phyloP scores from a whole-genome alignment of 2,797 vertebrate species.

The Catharus ustulatus region DNA sequence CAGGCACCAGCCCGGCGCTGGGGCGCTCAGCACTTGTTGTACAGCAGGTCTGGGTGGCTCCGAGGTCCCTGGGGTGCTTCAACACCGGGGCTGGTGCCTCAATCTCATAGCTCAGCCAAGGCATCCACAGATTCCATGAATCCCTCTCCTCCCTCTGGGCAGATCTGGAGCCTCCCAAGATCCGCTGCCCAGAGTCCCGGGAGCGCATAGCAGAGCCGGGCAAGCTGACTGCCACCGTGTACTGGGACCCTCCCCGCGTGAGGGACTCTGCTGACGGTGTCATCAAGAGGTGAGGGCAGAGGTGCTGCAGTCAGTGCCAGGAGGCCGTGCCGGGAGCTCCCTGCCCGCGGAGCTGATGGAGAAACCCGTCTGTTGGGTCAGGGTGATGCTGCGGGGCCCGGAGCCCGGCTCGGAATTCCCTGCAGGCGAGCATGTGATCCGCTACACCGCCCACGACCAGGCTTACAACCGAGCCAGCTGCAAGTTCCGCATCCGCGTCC shows the following conservation, averaged over 20 bases:
- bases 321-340: too few species aligned
- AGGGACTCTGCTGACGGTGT: conserved; percentile 88
- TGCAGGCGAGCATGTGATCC: conserved; percentile 87
- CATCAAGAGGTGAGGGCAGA: conserved; percentile 81
- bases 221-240: conserved; percentile 86
- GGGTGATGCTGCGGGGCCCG: conserved; percentile 85
- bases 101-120: background rate
- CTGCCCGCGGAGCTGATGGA: background rate
- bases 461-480: conserved; percentile 93
- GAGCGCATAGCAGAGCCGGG: conserved; percentile 90
- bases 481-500: conserved; percentile 92
- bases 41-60: background rate
- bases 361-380: conserved; percentile 25
- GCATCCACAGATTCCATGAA: accelerated
- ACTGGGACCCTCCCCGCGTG: conserved; percentile 88
- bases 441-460: conserved; percentile 90
- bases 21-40: accelerated
- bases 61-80: accelerated
- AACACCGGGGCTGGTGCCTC: accelerated
- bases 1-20: accelerated
- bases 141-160: background rate
- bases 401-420: conserved; percentile 85
- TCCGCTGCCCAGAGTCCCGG: conserved; percentile 90
- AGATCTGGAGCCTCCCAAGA: conserved; percentile 95
- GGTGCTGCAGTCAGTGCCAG: accelerated